phyloP scores from a whole-genome alignment of 2,797 vertebrate genomes.

The Sphenodon punctatus region DNA sequence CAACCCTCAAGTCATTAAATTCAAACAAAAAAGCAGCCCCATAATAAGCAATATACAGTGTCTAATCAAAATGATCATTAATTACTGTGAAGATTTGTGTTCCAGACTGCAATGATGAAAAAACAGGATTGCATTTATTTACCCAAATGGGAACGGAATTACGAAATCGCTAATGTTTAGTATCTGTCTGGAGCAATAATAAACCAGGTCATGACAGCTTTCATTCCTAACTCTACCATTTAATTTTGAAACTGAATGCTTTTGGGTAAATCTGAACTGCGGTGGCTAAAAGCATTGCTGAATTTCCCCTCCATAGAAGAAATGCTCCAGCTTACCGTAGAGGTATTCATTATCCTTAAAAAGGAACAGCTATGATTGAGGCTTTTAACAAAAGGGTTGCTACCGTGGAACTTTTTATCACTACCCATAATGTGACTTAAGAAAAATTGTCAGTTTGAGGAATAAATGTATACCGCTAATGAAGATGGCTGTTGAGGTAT shows the following conservation, averaged over 20 bases:
- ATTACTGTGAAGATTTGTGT: not conserved
- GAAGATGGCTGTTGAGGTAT: not conserved
- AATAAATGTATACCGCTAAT: constrained; percentile 63
- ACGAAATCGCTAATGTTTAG: not conserved
- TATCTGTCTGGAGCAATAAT: constrained; percentile 3
- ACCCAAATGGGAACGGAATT: not conserved
- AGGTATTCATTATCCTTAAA: constrained; percentile 70
- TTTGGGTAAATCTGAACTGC: constrained; percentile 41
- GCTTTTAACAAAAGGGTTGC: constrained; percentile 67
- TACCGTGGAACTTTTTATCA: constrained; percentile 63
- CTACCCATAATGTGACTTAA: constrained; percentile 58
- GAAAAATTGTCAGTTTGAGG: constrained; percentile 60
- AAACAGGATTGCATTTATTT: not conserved
- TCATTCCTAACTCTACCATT: not conserved
- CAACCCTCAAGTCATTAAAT: fast-evolving
- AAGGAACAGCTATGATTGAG: constrained; percentile 63
- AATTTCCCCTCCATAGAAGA: too few species aligned
- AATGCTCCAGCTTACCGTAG: constrained; percentile 30
- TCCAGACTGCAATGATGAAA: not conserved
- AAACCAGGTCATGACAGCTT: constrained; percentile 10
- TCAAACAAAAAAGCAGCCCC: fast-evolving
- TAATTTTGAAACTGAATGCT: constrained; percentile 29
- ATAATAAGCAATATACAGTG: not conserved
- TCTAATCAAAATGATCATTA: not conserved
- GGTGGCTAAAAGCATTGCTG: too few species aligned